Evolutionary conservation across 2,797 vertebrate genomes (phyloP).

Genomic region (Petrocephalus schoutedeni): DNA sequence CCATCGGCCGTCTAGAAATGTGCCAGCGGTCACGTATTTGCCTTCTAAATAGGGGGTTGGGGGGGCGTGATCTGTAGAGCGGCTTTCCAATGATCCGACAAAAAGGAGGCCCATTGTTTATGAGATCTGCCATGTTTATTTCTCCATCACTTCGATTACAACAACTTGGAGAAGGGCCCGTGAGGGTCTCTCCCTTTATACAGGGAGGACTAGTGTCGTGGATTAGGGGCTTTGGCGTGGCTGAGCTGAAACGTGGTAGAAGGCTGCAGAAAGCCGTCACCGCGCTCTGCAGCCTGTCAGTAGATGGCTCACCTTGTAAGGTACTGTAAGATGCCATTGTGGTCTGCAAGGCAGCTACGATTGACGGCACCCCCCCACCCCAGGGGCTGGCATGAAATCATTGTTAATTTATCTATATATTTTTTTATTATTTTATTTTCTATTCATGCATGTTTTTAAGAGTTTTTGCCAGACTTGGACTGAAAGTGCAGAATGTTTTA

Average conservation of each 20-base stretch:
- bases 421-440: not conserved
- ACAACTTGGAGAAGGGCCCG: not conserved
- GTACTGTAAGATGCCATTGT: not conserved
- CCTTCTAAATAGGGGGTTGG: not conserved
- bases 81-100: not conserved
- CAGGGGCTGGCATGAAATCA: not conserved
- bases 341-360: not conserved
- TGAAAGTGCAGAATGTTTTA: not conserved
- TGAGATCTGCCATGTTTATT: not conserved
- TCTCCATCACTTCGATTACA: not conserved
- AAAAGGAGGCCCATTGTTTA: constrained; percentile 7
- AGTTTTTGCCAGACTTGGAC: not conserved
- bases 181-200: not conserved
- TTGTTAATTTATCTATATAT: not conserved
- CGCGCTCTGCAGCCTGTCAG: not conserved
- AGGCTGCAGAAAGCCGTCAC: not conserved
- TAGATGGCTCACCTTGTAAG: not conserved
- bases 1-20: not conserved
- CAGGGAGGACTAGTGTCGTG: not conserved
- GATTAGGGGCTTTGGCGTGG: not conserved
- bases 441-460: not conserved
- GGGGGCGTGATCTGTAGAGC: not conserved
- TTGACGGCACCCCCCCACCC: not conserved
- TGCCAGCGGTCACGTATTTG: not conserved
- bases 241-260: not conserved